Evolutionary conservation across 1,140 invertebrate genomes (phyloP).

Genomic region (Drosophila tsacasi): DNA sequence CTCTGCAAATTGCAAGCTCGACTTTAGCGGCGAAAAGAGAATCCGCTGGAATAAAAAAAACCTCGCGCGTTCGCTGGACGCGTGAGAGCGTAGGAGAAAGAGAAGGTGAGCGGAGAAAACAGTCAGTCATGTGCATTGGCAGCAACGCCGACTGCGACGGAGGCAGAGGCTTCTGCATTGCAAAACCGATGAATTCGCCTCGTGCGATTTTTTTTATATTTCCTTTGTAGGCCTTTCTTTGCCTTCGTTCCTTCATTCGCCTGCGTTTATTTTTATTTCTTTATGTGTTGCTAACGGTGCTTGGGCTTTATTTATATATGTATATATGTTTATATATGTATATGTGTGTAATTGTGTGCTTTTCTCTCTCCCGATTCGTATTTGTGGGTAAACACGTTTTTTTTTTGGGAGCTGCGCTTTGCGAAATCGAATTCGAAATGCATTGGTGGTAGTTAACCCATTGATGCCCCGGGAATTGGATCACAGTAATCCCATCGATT

Average conservation of each 20-base stretch:
- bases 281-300: conserved; percentile 79
- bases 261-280: conserved; percentile 56
- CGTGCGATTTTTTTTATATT: conserved; percentile 25
- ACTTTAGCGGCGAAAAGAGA: conserved; percentile 20
- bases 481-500: conserved; percentile 7
- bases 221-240: conserved; percentile 43
- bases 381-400: conserved; percentile 67
- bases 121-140: conserved; percentile 44
- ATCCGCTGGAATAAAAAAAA: not conserved
- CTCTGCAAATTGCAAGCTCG: conserved; percentile 39
- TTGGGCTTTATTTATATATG: conserved; percentile 64
- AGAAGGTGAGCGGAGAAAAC: conserved; percentile 20
- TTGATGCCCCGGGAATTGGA: conserved; percentile 21
- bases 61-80: conserved; percentile 27
- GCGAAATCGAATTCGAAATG: conserved; percentile 69
- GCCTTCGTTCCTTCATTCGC: conserved; percentile 34
- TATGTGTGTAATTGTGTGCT: conserved; percentile 15
- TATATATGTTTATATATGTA: conserved; percentile 52
- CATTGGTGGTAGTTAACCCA: conserved; percentile 67
- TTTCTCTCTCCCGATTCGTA: conserved; percentile 13
- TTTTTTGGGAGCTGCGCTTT: conserved; percentile 71
- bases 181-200: conserved; percentile 43
- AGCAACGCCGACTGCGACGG: conserved; percentile 1
- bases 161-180: conserved; percentile 31
- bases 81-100: conserved; percentile 28